Evolutionary conservation across 1,140 invertebrate genomes (phyloP), one percentile per base, ranked within the genome.

Genomic region (Trichonephila inaurata): DNA sequence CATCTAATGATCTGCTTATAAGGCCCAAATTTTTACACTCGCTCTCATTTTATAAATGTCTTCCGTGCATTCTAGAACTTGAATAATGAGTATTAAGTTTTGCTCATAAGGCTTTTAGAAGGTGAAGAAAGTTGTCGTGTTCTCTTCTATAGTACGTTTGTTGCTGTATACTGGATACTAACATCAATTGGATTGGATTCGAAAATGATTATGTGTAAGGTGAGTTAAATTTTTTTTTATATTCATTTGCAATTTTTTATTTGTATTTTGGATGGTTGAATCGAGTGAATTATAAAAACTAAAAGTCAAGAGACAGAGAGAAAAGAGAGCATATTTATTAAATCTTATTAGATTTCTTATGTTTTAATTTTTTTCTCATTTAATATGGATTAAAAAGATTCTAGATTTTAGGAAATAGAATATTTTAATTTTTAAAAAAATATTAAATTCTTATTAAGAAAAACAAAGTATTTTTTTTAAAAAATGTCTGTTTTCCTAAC

Each of bases 1-100:
- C 8, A n/a, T 58, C 10, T 82, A 82, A 44, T 44, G 77, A 19
- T 51, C 44, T 18, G 58, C n/a, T 60, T 87, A 87, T 87, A 87
- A 87, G 24, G 58, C 6, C 44, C 44, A 64, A 28, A 87, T 33
- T 87, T 44, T 33, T 10, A 33, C 5, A 19, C 24, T 87, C 33
- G 85, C 58, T 66, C 60, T 87, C 85, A 87, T 87, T 87, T 87
- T 85, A 77, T 40, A 7, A 19, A 18, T 16, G 24, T 82, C 33
- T 40, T 44, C 40, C 33, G n/a, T 33, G 77, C 19, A 24, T 16
- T 51, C 44, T 14, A 12, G 33, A 19, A 5, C 33, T 82, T 82
- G 77, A 40, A 8, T 4, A 44, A 33, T 21, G 18, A n/a, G 66
- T 24, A 58, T 21, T n/a, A 58, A 40, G 81, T 40, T 21, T 83